phyloP scores from a whole-genome alignment of 1,140 invertebrate species.

The Drosophila lacertosa region DNA sequence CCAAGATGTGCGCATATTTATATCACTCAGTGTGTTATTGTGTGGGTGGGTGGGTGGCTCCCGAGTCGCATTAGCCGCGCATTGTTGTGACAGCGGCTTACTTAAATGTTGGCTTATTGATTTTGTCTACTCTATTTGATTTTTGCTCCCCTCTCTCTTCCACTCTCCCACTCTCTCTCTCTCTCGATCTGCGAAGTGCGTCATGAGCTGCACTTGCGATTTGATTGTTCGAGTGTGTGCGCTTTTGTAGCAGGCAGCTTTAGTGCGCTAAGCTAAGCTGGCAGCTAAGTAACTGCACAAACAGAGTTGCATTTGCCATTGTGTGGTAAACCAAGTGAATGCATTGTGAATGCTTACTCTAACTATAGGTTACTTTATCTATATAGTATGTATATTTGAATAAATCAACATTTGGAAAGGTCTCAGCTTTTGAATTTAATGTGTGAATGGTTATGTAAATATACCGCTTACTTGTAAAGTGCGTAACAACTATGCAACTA shows the following conservation, averaged over 20 bases:
- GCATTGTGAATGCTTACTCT: background rate
- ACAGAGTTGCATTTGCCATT: slow-evolving; percentile 4
- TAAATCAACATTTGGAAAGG: slow-evolving; percentile 16
- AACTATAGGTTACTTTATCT: background rate
- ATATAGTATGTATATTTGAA: slow-evolving; percentile 8
- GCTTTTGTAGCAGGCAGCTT: slow-evolving; percentile 18
- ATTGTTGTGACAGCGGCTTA: slow-evolving; percentile 65
- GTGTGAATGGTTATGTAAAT: background rate
- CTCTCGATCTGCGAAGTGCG: too few relatives aligned
- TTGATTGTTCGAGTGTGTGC: slow-evolving; percentile 29
- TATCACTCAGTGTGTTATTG: slow-evolving; percentile 62
- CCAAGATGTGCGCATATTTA: slow-evolving; percentile 72
- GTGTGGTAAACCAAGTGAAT: slow-evolving; percentile 4
- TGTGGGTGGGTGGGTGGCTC: slow-evolving; percentile 8
- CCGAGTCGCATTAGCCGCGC: slow-evolving; percentile 53
- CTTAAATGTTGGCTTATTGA: slow-evolving; percentile 70
- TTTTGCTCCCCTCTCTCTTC: background rate
- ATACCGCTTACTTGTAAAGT: background rate
- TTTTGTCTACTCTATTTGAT: slow-evolving; percentile 30
- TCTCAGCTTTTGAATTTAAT: background rate
- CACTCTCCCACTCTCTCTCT: too few relatives aligned
- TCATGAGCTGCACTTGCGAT: slow-evolving; percentile 29
- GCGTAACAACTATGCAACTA: too few relatives aligned
- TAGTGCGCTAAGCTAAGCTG: slow-evolving; percentile 16
- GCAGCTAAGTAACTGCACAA: slow-evolving; percentile 26